Evolutionary conservation across 2,888 invertebrate species (phyloP), one percentile per base, ranked within the genome.

Genomic region (Steinernema hermaphroditum): DNA sequence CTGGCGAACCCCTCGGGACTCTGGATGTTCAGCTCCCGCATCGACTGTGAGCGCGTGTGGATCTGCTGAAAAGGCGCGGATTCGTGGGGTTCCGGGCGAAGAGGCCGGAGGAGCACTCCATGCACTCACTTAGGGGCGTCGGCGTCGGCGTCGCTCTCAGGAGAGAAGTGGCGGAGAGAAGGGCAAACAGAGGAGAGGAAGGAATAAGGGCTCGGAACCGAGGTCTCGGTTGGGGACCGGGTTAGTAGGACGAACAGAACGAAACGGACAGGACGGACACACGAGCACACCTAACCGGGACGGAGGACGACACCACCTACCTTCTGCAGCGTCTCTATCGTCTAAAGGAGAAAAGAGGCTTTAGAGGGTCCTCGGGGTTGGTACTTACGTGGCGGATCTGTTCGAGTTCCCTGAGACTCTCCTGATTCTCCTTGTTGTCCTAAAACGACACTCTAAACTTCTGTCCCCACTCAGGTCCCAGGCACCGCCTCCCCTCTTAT

Each of bases 381-480:
- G 16, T 6, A 62, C 62, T 62, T 62, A 62, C 62, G 62, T 62
- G 62, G 32, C 62, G 62, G 32, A 85, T 81, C 57, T 80, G 78
- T 68, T 85, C 85, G 68, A 85, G 72, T 68, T 85, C 84, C 8
- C 82, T 73, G 34, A 82, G 74, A 68, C 80, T 83, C 72, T 85
- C 85, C 69, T 84, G 82, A 46, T 74, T 57, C 69, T 80, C 77
- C 16, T 76, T 74, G 16, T 74, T 68, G 70, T 78, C 75, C 71
- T 74, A 49, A 72, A 77, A 71, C 22, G 24, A n/a, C 12, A 1
- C 22, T 22, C 24, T 37, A 37, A 37, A 8, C 37, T 37, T 37
- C 12, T 12, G 37, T 12, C 12, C 37, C 37, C 2, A 62, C 37
- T 37, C 12, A 8, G 6, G 37, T 12, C 12, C 37, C 37, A 2